phyloP scores from a whole-genome alignment of 2,113 vertebrate species.

The Lycaon pictus region DNA sequence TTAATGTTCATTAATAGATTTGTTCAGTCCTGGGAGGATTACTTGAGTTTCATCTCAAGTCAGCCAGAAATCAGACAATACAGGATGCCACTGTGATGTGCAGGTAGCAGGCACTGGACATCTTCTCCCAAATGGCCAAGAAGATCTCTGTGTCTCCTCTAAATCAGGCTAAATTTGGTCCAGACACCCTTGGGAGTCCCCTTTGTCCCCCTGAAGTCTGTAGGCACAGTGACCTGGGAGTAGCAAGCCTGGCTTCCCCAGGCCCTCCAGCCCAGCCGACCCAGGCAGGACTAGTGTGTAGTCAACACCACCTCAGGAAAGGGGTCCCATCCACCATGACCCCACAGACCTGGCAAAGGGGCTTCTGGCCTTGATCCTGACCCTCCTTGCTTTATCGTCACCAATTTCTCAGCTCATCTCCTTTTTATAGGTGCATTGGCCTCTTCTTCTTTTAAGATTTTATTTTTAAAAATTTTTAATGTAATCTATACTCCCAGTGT shows the following conservation, averaged over 20 bases:
- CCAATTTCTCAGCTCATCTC: background rate
- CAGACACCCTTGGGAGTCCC: background rate
- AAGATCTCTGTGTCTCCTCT: background rate
- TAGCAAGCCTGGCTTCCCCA: background rate
- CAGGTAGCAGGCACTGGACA: rapidly evolving
- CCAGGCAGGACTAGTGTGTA: background rate
- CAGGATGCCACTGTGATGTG: rapidly evolving
- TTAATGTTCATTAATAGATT: background rate
- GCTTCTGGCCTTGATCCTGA: background rate
- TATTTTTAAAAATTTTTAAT: background rate
- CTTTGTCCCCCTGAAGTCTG: too few relatives aligned
- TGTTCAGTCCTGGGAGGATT: background rate
- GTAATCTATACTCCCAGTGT: background rate
- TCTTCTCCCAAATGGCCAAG: background rate
- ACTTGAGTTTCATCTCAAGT: background rate
- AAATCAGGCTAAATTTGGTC: background rate
- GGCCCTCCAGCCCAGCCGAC: background rate
- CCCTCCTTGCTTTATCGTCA: background rate
- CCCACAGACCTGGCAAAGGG: background rate
- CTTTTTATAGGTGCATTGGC: background rate
- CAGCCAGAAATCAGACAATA: background rate
- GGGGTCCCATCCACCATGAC: background rate
- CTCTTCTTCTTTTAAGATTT: background rate
- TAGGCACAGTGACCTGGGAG: background rate
- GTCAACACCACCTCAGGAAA: background rate